Evolutionary conservation across 2,797 vertebrate genomes (phyloP), one percentile per base, ranked within the genome.

Genomic region (Xiphorhynchus erythropygius): DNA sequence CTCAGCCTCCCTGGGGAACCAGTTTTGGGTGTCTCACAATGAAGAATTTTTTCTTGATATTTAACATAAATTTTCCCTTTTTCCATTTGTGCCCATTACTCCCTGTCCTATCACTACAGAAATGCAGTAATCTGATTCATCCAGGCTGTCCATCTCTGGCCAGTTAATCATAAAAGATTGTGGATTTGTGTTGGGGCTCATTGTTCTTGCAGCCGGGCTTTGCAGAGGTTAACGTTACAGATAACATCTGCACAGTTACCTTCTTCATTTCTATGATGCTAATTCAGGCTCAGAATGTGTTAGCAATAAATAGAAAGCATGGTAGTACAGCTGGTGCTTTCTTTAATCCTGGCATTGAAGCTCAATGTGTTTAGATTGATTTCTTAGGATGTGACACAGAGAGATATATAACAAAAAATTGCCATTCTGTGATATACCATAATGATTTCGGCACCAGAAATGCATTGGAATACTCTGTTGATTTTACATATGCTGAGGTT

Each of bases 241-340:
- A 35, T 46, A 25, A 12, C 35, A 39, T 22, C 59, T 68, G 32
- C 37, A 24, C 25, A 64, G 63, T 65, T 53, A 8, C 30, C 11
- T 10, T 17, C 18, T n/a, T 64, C 44, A 10, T 56, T 85, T 69
- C 35, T 0, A 0, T 11, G 5, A 2, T 65, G 53, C 47, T 42
- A 23, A 18, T 77, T 69, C n/a, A 23, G 23, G 9, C 65, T 21
- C 24, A 7, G 18, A 39, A 18, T 35, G 13, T 65, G 32, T 57
- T 23, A 74, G 47, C 42, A n/a, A 4, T 49, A 39, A 69, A 7
- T 46, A 22, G 15, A 53, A 94, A 35, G 16, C 39, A 3, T 18
- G 18, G 5, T 30, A 35, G 42, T 7, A 17, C 11, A 80, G 55
- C 63, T 83, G 42, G 17, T 75, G 18, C 10, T 59, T 91, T 24